Evolutionary conservation across 2,113 vertebrate species (phyloP).

Genomic region (Odocoileus hemionus): DNA sequence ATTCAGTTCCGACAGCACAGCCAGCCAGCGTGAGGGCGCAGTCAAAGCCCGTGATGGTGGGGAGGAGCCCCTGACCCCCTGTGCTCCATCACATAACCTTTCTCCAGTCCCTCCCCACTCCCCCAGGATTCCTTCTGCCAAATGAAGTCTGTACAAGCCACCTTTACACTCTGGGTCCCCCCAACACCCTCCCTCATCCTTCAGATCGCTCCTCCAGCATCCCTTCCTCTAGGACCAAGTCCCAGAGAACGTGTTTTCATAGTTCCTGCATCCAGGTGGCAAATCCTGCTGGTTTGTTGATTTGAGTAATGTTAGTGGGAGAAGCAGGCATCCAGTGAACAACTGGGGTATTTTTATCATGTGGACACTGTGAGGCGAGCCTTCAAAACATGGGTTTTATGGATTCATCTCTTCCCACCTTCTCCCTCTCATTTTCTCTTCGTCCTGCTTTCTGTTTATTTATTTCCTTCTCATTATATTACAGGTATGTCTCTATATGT

Average conservation of each 20-base stretch:
- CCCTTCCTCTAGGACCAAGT: neutral
- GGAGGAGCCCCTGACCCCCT: rapidly evolving
- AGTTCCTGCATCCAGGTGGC: neutral
- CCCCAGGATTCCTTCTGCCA: neutral
- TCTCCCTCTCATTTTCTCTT: neutral
- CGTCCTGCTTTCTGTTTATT: neutral
- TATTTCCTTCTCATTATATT: neutral
- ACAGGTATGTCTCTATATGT: neutral
- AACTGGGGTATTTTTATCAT: neutral
- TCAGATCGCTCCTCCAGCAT: neutral
- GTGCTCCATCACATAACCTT: neutral
- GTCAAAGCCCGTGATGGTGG: rapidly evolving
- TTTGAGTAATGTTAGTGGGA: neutral
- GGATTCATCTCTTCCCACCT: neutral
- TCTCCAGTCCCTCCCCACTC: neutral
- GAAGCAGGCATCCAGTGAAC: neutral
- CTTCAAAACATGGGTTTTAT: rapidly evolving
- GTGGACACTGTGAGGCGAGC: neutral
- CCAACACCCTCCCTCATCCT: neutral
- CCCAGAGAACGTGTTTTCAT: rapidly evolving
- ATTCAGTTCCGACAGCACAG: neutral
- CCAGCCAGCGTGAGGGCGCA: rapidly evolving
- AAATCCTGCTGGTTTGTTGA: too few species aligned
- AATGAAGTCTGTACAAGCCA: rapidly evolving
- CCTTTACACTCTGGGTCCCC: neutral